Conservation (phyloP, 1,140 invertebrate genomes). For the Charaxes varanes region DNA sequence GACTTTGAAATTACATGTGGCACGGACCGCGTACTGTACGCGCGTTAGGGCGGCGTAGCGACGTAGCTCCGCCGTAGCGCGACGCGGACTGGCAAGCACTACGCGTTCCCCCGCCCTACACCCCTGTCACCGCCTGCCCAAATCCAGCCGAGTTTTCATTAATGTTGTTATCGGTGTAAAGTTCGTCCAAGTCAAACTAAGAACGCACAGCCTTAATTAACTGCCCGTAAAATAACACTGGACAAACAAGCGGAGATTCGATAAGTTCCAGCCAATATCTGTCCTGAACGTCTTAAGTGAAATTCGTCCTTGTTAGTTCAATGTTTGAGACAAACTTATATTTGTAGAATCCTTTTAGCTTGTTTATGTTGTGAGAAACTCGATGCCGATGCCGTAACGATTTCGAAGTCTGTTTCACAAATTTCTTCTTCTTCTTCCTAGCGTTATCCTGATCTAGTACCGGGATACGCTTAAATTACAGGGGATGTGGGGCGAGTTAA, state of each 20-base stretch:
- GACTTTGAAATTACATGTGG: slow-evolving; percentile 17
- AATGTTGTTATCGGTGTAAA: slow-evolving; percentile 70
- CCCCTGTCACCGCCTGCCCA: slow-evolving; percentile 60
- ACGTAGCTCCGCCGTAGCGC: slow-evolving; percentile 46
- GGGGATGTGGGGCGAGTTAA: too few relatives aligned
- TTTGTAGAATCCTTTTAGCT: too few relatives aligned
- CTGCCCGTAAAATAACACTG: slow-evolving; percentile 55
- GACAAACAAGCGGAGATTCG: slow-evolving; percentile 32
- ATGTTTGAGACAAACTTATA: too few relatives aligned
- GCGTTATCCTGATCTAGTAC: too few relatives aligned
- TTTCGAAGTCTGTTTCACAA: too few relatives aligned
- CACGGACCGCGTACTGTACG: slow-evolving; percentile 31
- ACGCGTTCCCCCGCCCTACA: slow-evolving; percentile 42
- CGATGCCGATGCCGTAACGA: too few relatives aligned
- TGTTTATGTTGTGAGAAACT: too few relatives aligned
- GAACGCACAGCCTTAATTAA: slow-evolving; percentile 65
- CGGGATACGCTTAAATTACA: too few relatives aligned
- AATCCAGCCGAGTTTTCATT: slow-evolving; percentile 68
- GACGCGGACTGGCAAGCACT: slow-evolving; percentile 46
- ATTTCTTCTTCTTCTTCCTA: too few relatives aligned
- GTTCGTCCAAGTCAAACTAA: slow-evolving; percentile 59
- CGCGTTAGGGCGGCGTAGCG: slow-evolving; percentile 23
- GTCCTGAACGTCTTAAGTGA: too few relatives aligned
- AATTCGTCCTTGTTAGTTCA: too few relatives aligned
- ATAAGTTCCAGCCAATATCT: slow-evolving; percentile 30